phyloP scores from a whole-genome alignment of 2,888 invertebrate genomes.

The Megastigmus dorsalis region DNA sequence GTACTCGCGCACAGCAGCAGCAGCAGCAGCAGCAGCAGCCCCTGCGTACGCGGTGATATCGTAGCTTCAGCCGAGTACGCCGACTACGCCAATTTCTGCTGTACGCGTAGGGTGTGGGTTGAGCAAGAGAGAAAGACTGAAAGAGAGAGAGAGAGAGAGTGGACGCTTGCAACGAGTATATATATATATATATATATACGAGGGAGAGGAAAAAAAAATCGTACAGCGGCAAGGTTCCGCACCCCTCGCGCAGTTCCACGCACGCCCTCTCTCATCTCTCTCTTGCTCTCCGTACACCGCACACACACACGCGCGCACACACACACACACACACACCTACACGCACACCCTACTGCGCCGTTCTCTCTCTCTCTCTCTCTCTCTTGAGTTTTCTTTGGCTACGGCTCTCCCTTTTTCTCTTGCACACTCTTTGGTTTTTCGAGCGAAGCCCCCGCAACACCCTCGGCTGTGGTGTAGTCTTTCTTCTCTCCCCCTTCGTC shows the following conservation, averaged over 20 bases:
- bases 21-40: too few relatives aligned
- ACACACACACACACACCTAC: neutral
- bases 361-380: neutral
- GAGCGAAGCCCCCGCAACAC: neutral
- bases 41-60: too few relatives aligned
- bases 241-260: neutral
- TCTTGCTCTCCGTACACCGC: neutral
- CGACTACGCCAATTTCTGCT: too few relatives aligned
- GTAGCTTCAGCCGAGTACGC: too few relatives aligned
- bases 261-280: constrained; percentile 38
- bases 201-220: neutral
- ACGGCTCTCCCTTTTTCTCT: neutral
- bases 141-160: neutral
- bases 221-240: too few relatives aligned
- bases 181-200: too few relatives aligned
- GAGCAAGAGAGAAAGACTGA: neutral
- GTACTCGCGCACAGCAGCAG: too few relatives aligned
- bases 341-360: too few relatives aligned
- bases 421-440: neutral
- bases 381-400: neutral
- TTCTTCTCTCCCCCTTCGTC: neutral
- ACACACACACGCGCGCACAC: neutral
- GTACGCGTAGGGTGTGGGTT: too few relatives aligned
- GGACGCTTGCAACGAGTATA: neutral
- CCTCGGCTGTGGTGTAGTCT: neutral